Base-by-base conservation (phyloP, 2,888 invertebrate species). In the Pantelozetes paolii region DNA sequence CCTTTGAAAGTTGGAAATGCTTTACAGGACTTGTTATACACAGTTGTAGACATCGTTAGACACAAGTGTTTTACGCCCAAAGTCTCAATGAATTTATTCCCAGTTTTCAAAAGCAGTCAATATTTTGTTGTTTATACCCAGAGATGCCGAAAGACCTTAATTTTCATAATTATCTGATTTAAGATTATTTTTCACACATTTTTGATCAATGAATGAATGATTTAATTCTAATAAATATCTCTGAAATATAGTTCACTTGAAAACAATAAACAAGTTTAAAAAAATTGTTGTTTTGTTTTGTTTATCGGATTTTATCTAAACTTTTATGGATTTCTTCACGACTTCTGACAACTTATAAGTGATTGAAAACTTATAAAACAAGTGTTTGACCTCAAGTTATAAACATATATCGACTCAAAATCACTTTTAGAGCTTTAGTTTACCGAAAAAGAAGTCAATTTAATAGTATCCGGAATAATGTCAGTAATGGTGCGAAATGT, bases 281-380 rank as follows among this genome's bases (percentile, higher is more conserved):
- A 26, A 26, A 57, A 11, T 9, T 15, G 26, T 57, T 26, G 3
- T 57, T 6, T 20, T 57, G 26, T 57, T 11, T 57, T 57, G 57
- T 57, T 57, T 57, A 57, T 57, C 57, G 20, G 2, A 6, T 9
- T n/a, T 6, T 57, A 9, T 9, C 3, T 6, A 20, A 5, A 57
- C 20, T 9, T 23, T 6, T 26, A 57, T 57, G 18, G 18, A 11
- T 50, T 50, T 57, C 26, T 57, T 57, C 26, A 57, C 28, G 57
- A 57, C 57, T 57, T 57, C 57, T 57, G 57, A 57, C 57, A 57
- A 23, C 23, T 57, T 57, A 28, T 57, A 57, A 57, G 26, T 57
- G 57, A 57, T 57, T 23, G 57, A 57, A 26, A 57, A 57, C 20
- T 28, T 15, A 57, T 26, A 50, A 11, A 6, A 50, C 26, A 57